Percentiles rank a stretch among this genome's conserved stretches.
These are phyloP conservation scores for Trichogramma pretiosum DNA, from an alignment of 1,140 invertebrate genomes.

Conservation along the genomic window DNA sequence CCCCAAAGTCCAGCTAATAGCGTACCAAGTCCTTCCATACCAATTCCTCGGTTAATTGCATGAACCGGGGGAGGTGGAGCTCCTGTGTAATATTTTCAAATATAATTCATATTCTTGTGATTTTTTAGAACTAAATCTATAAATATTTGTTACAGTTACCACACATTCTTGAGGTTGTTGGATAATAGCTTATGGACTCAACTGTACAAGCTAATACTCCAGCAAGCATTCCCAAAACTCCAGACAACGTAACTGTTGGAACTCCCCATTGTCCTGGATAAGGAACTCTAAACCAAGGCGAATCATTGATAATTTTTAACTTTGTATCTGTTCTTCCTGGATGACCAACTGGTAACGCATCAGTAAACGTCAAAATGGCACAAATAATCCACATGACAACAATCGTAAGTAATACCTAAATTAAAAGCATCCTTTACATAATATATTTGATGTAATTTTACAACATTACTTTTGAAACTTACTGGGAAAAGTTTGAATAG, in stretches of 20 bases:
- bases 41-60: slow-evolving; percentile 79
- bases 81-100: slow-evolving; percentile 40
- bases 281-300: slow-evolving; percentile 76
- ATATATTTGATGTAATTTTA: no score
- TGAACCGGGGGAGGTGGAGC: slow-evolving; percentile 74
- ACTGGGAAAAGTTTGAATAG: slow-evolving; percentile 78
- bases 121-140: no score
- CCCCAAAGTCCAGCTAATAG: slow-evolving; percentile 75
- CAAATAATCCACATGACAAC: slow-evolving; percentile 72
- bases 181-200: slow-evolving; percentile 84
- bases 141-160: slow-evolving; percentile 50
- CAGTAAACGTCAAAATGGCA: slow-evolving; percentile 60
- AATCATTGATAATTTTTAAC: slow-evolving; percentile 59
- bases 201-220: slow-evolving; percentile 76
- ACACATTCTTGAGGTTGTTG: slow-evolving; percentile 74
- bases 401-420: slow-evolving; percentile 73
- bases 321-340: slow-evolving; percentile 71
- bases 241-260: slow-evolving; percentile 66
- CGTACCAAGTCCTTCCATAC: slow-evolving; percentile 74
- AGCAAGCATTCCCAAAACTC: slow-evolving; percentile 74
- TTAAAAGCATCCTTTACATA: slow-evolving; percentile 10
- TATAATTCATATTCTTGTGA: background rate
- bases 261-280: slow-evolving; percentile 84
- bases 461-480: slow-evolving; percentile 32
- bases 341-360: slow-evolving; percentile 58